Base-by-base conservation (phyloP, 2,888 invertebrate species). In the Craniophora ligustri region DNA sequence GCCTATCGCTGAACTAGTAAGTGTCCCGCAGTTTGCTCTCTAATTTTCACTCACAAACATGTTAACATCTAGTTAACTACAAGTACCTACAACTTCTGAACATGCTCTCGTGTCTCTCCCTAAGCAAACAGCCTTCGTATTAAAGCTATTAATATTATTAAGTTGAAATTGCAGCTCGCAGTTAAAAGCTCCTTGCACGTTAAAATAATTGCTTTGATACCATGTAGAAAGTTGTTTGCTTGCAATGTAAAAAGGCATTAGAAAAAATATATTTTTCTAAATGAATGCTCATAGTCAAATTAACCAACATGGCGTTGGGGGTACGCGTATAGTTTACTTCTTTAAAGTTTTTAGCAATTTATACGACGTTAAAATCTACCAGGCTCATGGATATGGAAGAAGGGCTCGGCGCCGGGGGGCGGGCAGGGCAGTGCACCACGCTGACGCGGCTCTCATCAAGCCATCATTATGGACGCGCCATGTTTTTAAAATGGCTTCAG, bases 401-500 rank as follows among this genome's bases (percentile, higher is more conserved):
- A 55, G 61, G 55, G 65, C 53, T 31, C 28, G 58, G 66, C 56
- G 42, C 60, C 34, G 67, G 47, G 59, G 64, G 66, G 65, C 45
- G 68, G 69, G 58, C 68, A 78, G 68, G 69, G 58, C 68, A 78
- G 72, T 83, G 83, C 85, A 85, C 76, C 81, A 67, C 67, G 75
- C 84, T 82, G 86, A 81, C 85, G 82, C 81, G 75, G 65, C 76
- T 84, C 85, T 89, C 91, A 91, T 91, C 90, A 90, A 90, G 90
- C 86, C 85, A 87, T 88, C 91, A 90, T 91, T 91, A 91, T 85
- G 89, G 81, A 80, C 76, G 91, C 91, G 86, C 91, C 92, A 92
- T 85, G 88, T 92, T 92, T 92, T 92, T 90, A 88, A 89, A 92
- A 92, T 86, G 87, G 89, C 88, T 86, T 85, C 76, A 79, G 82